Evolutionary conservation across 2,888 invertebrate genomes (phyloP).

Genomic region (Hypomecis punctinalis): DNA sequence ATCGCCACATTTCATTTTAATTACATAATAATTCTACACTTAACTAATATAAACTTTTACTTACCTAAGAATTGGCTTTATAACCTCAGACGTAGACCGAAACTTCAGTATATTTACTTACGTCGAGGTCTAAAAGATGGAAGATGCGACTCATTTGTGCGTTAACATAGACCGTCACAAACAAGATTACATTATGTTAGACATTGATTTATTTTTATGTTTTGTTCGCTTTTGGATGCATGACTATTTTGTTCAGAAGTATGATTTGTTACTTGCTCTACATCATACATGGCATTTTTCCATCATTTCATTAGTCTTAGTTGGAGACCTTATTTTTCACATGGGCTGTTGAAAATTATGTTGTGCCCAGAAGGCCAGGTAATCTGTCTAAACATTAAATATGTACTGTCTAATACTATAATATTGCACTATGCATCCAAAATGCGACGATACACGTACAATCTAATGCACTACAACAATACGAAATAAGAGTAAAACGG

Average conservation of each 20-base stretch:
- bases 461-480: conserved; percentile 63
- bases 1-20: conserved; percentile 64
- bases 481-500: conserved; percentile 66
- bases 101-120: conserved; percentile 51
- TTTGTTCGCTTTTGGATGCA: conserved; percentile 42
- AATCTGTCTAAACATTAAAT: background rate
- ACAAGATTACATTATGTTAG: conserved; percentile 53
- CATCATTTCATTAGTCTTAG: no score
- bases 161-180: conserved; percentile 57
- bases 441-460: conserved; percentile 53
- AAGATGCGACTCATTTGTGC: conserved; percentile 64
- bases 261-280: background rate
- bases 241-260: conserved; percentile 18
- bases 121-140: conserved; percentile 52
- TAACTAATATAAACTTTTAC: conserved; percentile 75
- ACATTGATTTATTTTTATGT: conserved; percentile 47
- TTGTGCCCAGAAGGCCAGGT: background rate
- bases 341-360: background rate
- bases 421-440: conserved; percentile 48
- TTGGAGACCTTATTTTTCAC: background rate
- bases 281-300: background rate
- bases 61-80: conserved; percentile 80
- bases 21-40: conserved; percentile 73
- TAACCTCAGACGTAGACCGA: conserved; percentile 64
- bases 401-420: background rate